Evolutionary conservation across 2,888 invertebrate genomes (phyloP).

Genomic region (Drosophila imparisetae): DNA sequence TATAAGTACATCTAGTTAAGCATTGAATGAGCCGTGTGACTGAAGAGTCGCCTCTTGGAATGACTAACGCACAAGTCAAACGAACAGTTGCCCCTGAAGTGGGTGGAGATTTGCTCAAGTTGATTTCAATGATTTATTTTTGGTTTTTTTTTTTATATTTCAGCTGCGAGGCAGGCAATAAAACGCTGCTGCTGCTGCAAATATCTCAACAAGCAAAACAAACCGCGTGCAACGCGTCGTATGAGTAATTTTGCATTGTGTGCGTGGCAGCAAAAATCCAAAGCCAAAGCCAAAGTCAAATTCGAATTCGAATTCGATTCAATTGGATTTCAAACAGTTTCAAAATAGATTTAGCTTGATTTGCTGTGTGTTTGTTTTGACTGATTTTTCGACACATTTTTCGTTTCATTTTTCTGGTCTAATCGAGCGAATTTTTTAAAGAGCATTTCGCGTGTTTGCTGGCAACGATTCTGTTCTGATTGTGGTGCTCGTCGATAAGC

Average conservation of each 20-base stretch:
- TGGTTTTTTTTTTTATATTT: neutral
- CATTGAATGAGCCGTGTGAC: constrained; percentile 1
- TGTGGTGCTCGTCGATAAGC: constrained; percentile 12
- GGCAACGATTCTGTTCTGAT: neutral
- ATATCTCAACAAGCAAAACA: constrained; percentile 1
- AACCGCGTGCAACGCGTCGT: constrained; percentile 25
- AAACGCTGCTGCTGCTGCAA: constrained; percentile 13
- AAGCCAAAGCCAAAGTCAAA: constrained; percentile 6
- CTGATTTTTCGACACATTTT: constrained; percentile 1
- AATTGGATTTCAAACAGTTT: constrained; percentile 45
- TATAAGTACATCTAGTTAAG: constrained; percentile 15
- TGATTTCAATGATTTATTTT: constrained; percentile 42
- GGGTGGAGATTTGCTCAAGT: constrained; percentile 39
- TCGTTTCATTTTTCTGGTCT: constrained; percentile 43
- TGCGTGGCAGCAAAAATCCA: neutral
- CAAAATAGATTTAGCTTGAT: constrained; percentile 46
- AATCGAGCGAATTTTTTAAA: constrained; percentile 5
- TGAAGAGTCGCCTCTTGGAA: constrained; percentile 24
- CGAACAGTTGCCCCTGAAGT: constrained; percentile 28
- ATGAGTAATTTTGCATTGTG: constrained; percentile 22
- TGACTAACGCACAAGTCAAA: constrained; percentile 12
- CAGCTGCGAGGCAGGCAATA: constrained; percentile 1
- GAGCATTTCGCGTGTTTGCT: neutral
- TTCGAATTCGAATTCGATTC: constrained; percentile 22
- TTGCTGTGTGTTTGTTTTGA: constrained; percentile 14